Evolutionary conservation across 2,797 vertebrate species (phyloP), one percentile per base, ranked within the genome.

Genomic region (Propithecus deckenii): DNA sequence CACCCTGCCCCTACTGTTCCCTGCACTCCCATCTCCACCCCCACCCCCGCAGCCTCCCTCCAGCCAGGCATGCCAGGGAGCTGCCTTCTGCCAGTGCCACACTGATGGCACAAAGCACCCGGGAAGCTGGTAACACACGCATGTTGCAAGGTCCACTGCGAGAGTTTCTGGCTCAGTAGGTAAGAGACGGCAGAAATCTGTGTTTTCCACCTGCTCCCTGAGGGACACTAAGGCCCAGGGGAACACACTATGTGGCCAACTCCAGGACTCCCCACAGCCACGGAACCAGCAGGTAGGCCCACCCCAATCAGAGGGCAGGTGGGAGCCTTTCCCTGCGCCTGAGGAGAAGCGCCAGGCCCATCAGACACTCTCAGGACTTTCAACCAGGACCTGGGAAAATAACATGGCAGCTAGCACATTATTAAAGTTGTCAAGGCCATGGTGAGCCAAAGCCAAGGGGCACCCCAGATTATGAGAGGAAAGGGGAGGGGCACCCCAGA

Each of bases 1-100:
- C 1, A 41, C 1, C 4, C 5, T 14, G 4, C 38, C 23, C 28
- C 32, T 25, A 10, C 2, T 5, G 5, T 35, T 83, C n/a, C 69
- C 38, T 61, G 72, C 2, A 80, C 50, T 48, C 48, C 28, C 20
- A 25, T 23, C 55, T 22, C 22, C 15, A 15, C 17, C 10, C n/a
- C 72, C n/a, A 30, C n/a, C 43, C 72, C 48, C 10, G 59, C 32
- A 61, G 25, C 65, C 43, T 88, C 65, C 52, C n/a, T 52, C 22
- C 11, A 41, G 43, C 23, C 25, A 69, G 81, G 63, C 10, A 55
- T 65, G 28, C 41, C 79, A 13, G 65, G 59, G 5, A 61, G 61
- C 83, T 32, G 35, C 63, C 79, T 57, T 74, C 74, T 30, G 57
- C 50, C 43, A 30, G 22, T 14, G 17, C 72, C 76, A 17, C 17